These are phyloP conservation scores for Zaprionus bogoriensis DNA, from an alignment of 2,888 invertebrate species.

Conservation along the genomic window DNA sequence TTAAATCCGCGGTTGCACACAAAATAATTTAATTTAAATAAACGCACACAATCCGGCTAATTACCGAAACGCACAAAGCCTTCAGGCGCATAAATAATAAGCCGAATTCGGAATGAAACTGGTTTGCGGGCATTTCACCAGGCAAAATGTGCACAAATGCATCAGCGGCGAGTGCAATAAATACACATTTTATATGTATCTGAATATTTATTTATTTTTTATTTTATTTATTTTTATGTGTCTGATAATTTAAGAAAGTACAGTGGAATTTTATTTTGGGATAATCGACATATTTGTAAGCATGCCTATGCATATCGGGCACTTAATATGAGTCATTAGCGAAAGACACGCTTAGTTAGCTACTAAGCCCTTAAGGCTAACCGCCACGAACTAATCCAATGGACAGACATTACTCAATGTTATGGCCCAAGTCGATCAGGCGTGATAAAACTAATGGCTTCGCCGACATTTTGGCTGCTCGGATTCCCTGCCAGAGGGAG, in stretches of 20 bases:
- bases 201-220: too few species aligned
- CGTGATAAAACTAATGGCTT: slow-evolving; percentile 24
- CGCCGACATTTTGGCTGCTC: slow-evolving; percentile 14
- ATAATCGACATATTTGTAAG: too few species aligned
- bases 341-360: neutral
- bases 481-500: neutral
- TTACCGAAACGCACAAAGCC: neutral
- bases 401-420: slow-evolving; percentile 16
- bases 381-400: neutral
- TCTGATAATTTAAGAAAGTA: too few species aligned
- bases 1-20: slow-evolving; percentile 50
- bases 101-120: slow-evolving; percentile 11
- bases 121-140: slow-evolving; percentile 8
- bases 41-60: slow-evolving; percentile 6
- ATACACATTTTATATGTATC: too few species aligned
- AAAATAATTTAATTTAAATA: slow-evolving; percentile 38
- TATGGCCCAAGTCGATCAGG: slow-evolving; percentile 11
- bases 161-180: too few species aligned
- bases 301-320: too few species aligned
- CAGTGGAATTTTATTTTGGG: too few species aligned
- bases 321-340: slow-evolving; percentile 3
- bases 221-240: too few species aligned
- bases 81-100: slow-evolving; percentile 2
- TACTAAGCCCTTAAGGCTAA: neutral
- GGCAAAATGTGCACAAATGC: too few species aligned